phyloP scores from a whole-genome alignment of 2,113 vertebrate genomes.

The Chaenocephalus aceratus region DNA sequence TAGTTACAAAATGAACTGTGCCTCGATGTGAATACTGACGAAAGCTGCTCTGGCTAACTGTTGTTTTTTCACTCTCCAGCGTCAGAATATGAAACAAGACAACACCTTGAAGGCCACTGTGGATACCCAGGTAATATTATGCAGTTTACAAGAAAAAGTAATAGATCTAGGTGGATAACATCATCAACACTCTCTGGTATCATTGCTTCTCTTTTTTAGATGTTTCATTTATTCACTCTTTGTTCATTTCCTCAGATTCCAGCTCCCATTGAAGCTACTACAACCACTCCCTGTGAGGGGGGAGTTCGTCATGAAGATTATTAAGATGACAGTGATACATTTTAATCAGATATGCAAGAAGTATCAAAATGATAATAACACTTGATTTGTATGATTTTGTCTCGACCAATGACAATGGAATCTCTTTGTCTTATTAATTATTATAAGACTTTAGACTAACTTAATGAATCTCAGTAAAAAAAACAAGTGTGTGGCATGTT shows the following conservation, averaged over 20 bases:
- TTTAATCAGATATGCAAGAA: neutral
- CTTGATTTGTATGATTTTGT: neutral
- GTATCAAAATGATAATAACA: neutral
- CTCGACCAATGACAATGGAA: neutral
- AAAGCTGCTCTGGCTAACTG: slow-evolving; percentile 7
- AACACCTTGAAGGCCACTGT: slow-evolving; percentile 16
- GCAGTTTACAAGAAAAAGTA: neutral
- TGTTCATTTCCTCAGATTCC: slow-evolving; percentile 64
- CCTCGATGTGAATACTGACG: neutral
- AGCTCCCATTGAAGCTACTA: slow-evolving; percentile 46
- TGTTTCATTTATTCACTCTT: neutral
- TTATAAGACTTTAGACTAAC: neutral
- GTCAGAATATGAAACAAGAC: slow-evolving; percentile 57
- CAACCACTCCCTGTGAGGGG: slow-evolving; percentile 29
- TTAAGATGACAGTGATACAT: neutral
- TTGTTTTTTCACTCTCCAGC: slow-evolving; percentile 57
- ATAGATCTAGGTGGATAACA: neutral
- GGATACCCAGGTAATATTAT: slow-evolving; percentile 70
- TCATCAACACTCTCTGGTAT: neutral
- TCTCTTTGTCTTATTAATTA: neutral
- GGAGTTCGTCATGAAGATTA: neutral
- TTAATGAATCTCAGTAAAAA: neutral
- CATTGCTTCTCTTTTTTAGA: neutral
- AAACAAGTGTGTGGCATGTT: neutral
- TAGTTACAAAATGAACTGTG: slow-evolving; percentile 32